Conservation (phyloP, 2,888 invertebrate species). For the Tupiocoris notatus region DNA sequence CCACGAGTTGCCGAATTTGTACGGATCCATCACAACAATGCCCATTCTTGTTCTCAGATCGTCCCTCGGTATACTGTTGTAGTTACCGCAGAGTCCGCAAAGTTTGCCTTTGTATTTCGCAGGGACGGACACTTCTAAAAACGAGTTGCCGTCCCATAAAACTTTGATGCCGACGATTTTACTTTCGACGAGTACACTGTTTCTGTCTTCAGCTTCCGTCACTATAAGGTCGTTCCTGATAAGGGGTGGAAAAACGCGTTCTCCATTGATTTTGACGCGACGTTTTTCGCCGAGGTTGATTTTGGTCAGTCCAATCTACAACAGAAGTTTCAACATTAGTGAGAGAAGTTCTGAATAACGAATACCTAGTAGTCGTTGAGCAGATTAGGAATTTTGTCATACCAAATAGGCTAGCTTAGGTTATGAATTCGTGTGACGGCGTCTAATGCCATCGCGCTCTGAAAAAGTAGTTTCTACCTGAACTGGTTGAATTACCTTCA, state of each 20-base stretch:
- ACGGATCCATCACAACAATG: conserved; percentile 62
- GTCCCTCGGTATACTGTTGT: conserved; percentile 81
- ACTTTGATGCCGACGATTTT: conserved; percentile 73
- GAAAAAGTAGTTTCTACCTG: no score
- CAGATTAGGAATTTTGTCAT: not conserved
- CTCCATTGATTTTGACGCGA: conserved; percentile 82
- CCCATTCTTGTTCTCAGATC: conserved; percentile 75
- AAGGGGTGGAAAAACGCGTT: conserved; percentile 70
- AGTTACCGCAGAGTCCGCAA: conserved; percentile 94
- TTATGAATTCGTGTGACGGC: no score
- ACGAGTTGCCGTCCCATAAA: conserved; percentile 91
- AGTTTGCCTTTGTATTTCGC: conserved; percentile 69
- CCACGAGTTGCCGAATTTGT: conserved; percentile 85
- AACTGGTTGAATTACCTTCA: no score
- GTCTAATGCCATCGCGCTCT: no score
- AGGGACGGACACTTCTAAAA: conserved; percentile 79
- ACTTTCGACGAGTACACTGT: conserved; percentile 65
- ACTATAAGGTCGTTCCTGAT: conserved; percentile 58
- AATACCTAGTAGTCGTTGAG: not conserved
- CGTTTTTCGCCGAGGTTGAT: conserved; percentile 83
- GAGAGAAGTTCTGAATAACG: no score
- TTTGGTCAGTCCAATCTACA: conserved; percentile 64
- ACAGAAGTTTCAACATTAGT: conserved; percentile 59
- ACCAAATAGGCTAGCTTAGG: no score
- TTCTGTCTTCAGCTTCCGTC: conserved; percentile 62